Evolutionary conservation across 2,797 vertebrate species (phyloP), one percentile per base, ranked within the genome.

Genomic region (Ceryle rudis): DNA sequence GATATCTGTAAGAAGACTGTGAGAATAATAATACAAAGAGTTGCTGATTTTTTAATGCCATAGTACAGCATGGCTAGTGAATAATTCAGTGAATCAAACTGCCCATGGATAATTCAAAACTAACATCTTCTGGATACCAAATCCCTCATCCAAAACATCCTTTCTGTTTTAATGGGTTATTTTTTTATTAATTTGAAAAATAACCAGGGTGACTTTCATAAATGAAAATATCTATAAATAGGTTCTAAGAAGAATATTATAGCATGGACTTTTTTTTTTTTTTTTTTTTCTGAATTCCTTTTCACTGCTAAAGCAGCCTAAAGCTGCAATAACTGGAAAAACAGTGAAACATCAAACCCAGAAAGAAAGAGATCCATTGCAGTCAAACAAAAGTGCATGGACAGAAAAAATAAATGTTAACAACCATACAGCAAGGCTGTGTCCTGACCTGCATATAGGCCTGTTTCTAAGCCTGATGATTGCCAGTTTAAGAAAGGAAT

Each of bases 71-170:
- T 17, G 47, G 20, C 23, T 95, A 84, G 72, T 96, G 74, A 97
- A 95, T 86, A 86, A 97, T 93, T 95, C 72, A 94, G 31, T 89
- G 66, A 81, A 77, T 90, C 93, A 94, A 93, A 94, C 84, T 86
- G 33, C 42, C 90, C 73, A 58, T 86, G 81, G 91, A 94, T 96
- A 93, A 96, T 95, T 95, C 77, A 96, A 81, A 96, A 81, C 37
- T 46, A 91, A 20, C 87, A 81, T 78, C 28, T 93, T 75, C 61
- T 80, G 42, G 66, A 91, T 86, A 92, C 14, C 2, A 26, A 78
- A 79, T 74, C 37, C 23, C 44, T 62, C 51, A 41, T 69, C 22
- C n/a, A 55, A 82, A 70, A 20, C 25, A 42, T 52, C 81, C 37
- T 92, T 92, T 70, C 41, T 54, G 21, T 80, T 95, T 93, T 69